These are phyloP conservation scores for Ammodytes dubius DNA, from an alignment of 2,113 vertebrate species.

Conservation along the genomic window DNA sequence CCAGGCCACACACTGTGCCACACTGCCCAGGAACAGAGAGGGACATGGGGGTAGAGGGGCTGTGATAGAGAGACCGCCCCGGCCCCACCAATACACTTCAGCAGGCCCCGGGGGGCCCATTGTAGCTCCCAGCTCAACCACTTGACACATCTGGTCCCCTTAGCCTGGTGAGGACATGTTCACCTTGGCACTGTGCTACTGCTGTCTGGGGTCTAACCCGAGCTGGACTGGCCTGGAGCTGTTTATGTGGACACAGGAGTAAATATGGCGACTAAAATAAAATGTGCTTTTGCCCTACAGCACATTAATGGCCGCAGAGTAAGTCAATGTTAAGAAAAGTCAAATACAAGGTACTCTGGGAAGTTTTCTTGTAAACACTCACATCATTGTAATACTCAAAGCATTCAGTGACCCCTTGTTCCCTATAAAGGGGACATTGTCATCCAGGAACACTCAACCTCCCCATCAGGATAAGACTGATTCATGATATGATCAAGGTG, in stretches of 20 bases:
- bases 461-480: too few species aligned
- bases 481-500: too few species aligned
- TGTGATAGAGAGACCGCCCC: constrained; percentile 50
- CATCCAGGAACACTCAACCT: too few species aligned
- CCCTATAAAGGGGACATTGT: too few species aligned
- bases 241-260: constrained; percentile 16
- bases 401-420: too few species aligned
- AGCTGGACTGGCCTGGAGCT: constrained; percentile 9
- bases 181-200: constrained; percentile 27
- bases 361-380: not conserved
- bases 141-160: constrained; percentile 77
- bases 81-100: constrained; percentile 59
- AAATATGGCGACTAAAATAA: constrained; percentile 4
- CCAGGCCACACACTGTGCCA: constrained; percentile 82
- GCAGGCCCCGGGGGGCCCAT: constrained; percentile 49
- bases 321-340: constrained; percentile 12
- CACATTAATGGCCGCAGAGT: not conserved
- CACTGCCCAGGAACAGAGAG: constrained; percentile 76
- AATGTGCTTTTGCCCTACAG: not conserved
- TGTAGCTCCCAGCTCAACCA: constrained; percentile 52
- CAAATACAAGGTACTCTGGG: not conserved
- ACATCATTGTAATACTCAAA: not conserved
- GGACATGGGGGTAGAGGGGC: constrained; percentile 36
- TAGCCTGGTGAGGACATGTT: constrained; percentile 47
- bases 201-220: constrained; percentile 28